Evolutionary conservation across 2,888 invertebrate species (phyloP).

Genomic region (Molorchus minor): DNA sequence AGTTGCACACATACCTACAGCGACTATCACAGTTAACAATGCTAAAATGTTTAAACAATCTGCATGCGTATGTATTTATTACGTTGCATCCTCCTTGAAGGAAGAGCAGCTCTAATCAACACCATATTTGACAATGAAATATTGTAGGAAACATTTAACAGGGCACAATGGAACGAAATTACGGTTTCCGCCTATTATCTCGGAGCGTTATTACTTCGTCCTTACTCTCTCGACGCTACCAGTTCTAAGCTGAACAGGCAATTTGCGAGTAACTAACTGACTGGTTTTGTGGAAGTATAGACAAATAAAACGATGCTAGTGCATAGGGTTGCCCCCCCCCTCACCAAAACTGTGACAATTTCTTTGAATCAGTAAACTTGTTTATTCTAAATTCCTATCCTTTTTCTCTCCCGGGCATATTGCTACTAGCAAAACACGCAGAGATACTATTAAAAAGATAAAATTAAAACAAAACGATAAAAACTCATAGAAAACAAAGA

Average conservation of each 20-base stretch:
- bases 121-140: conserved; percentile 41
- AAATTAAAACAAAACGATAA: too few species aligned
- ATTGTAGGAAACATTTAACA: conserved; percentile 47
- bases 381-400: too few species aligned
- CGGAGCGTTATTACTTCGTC: conserved; percentile 37
- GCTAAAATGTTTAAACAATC: conserved; percentile 20
- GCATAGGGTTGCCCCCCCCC: too few species aligned
- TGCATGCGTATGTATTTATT: conserved; percentile 25
- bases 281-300: too few species aligned
- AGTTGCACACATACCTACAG: neutral
- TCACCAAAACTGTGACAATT: too few species aligned
- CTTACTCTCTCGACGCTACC: conserved; percentile 24
- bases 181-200: conserved; percentile 45
- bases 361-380: too few species aligned
- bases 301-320: too few species aligned
- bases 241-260: neutral
- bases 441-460: too few species aligned
- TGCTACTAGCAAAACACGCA: too few species aligned
- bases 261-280: neutral
- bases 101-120: conserved; percentile 39
- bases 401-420: too few species aligned
- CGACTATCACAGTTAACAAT: conserved; percentile 12
- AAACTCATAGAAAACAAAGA: too few species aligned
- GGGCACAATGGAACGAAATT: conserved; percentile 44
- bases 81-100: conserved; percentile 31